These are phyloP conservation scores for Agriopis marginaria DNA, from an alignment of 2,888 invertebrate genomes.

Conservation along the genomic window DNA sequence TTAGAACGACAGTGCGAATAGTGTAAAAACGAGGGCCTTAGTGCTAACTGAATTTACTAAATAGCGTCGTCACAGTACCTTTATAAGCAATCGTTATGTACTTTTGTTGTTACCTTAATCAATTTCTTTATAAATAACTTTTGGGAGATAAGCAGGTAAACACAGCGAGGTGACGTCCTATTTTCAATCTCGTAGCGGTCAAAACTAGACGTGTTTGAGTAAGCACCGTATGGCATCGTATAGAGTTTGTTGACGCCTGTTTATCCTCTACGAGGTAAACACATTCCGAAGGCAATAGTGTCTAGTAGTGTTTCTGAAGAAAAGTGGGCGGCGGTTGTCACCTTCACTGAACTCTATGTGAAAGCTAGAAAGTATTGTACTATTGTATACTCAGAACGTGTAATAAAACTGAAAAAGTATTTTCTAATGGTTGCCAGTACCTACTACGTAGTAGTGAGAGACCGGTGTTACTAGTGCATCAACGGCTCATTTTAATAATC, in stretches of 20 bases:
- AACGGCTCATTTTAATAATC: slow-evolving; percentile 3
- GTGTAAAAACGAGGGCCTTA: slow-evolving; percentile 36
- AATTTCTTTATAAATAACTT: slow-evolving; percentile 41
- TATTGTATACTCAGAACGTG: background rate
- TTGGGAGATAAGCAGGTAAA: slow-evolving; percentile 40
- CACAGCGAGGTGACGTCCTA: slow-evolving; percentile 28
- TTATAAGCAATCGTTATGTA: slow-evolving; percentile 39
- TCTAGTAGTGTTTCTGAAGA: slow-evolving; percentile 16
- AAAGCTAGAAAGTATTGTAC: slow-evolving; percentile 2
- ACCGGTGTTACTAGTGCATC: background rate
- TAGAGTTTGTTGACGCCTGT: slow-evolving; percentile 31
- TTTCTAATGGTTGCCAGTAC: slow-evolving; percentile 9
- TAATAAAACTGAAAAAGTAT: slow-evolving; percentile 1
- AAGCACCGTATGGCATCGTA: slow-evolving; percentile 23
- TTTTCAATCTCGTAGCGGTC: slow-evolving; percentile 39
- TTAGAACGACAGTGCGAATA: slow-evolving; percentile 51
- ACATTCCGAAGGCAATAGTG: slow-evolving; percentile 31
- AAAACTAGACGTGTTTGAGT: slow-evolving; percentile 35
- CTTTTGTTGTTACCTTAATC: slow-evolving; percentile 34
- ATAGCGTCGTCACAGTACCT: slow-evolving; percentile 43
- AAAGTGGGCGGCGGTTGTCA: slow-evolving; percentile 15
- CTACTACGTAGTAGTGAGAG: background rate
- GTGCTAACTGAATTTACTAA: slow-evolving; percentile 50
- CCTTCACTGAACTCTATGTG: background rate
- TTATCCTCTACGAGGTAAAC: slow-evolving; percentile 30